phyloP scores from a whole-genome alignment of 2,888 invertebrate species.

The Hydropsyche betteni region DNA sequence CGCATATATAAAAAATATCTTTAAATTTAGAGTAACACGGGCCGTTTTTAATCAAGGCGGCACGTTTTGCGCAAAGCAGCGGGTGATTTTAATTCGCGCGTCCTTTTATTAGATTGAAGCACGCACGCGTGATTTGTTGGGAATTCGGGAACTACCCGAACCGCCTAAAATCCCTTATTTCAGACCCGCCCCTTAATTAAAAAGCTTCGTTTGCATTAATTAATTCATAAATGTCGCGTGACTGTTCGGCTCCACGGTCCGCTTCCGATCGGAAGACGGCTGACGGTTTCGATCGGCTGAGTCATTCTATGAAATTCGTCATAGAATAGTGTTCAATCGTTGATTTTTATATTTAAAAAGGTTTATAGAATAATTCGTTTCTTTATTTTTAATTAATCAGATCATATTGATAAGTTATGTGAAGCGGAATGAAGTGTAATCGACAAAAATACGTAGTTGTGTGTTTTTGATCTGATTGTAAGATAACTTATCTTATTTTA shows the following conservation, averaged over 20 bases:
- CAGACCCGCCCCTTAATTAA: constrained; percentile 38
- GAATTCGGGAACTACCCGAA: not conserved
- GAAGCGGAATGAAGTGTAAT: no score
- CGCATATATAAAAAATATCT: no score
- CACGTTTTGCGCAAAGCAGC: constrained; percentile 48
- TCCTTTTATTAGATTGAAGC: constrained; percentile 44
- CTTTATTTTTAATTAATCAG: no score
- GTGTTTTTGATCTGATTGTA: no score
- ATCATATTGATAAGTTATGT: no score
- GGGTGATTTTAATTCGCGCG: constrained; percentile 50
- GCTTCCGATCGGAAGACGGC: not conserved
- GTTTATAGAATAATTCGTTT: no score
- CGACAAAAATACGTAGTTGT: no score
- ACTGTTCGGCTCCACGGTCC: not conserved
- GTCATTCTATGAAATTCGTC: constrained; percentile 31
- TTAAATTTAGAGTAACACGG: not conserved
- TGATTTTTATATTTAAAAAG: no score
- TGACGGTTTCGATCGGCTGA: not conserved
- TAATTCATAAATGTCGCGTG: constrained; percentile 40
- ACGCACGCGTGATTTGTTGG: constrained; percentile 13
- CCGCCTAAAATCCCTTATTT: not conserved
- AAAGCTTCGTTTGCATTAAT: constrained; percentile 48
- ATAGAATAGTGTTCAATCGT: not conserved
- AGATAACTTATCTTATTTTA: no score
- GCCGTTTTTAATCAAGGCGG: constrained; percentile 20